Evolutionary conservation across 2,888 invertebrate species (phyloP).

Genomic region (Drosophila tripunctata): DNA sequence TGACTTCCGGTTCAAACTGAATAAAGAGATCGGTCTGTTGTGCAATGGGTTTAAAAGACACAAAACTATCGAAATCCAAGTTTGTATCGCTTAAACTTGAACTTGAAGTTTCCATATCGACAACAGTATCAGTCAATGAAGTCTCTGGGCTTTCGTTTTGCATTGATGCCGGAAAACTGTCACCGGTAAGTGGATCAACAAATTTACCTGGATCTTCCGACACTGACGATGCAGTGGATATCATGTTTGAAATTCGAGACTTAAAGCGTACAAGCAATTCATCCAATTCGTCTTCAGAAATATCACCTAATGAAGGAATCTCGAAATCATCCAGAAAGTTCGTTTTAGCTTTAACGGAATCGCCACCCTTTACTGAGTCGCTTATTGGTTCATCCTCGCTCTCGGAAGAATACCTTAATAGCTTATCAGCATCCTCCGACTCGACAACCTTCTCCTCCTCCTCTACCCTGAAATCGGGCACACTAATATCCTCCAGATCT

Average conservation of each 20-base stretch:
- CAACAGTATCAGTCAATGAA: no score
- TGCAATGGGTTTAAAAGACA: background rate
- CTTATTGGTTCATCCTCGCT: background rate
- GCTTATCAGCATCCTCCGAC: background rate
- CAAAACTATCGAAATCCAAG: background rate
- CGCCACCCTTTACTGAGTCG: background rate
- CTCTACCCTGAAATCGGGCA: background rate
- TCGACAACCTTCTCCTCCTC: no score
- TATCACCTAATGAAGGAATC: constrained; percentile 46
- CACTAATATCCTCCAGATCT: background rate
- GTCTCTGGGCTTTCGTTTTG: background rate
- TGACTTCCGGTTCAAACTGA: background rate
- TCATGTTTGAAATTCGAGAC: background rate
- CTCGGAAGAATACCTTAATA: background rate
- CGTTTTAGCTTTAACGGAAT: constrained; percentile 32
- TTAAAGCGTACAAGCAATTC: background rate
- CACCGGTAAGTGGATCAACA: constrained; percentile 10
- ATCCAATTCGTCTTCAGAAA: constrained; percentile 18
- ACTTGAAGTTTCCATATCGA: background rate
- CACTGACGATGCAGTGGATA: background rate
- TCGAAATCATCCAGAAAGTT: constrained; percentile 59
- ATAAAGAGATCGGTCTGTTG: background rate
- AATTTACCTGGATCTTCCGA: constrained; percentile 1
- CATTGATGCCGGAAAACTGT: background rate
- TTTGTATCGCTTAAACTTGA: no score